Evolutionary conservation across 1,140 invertebrate genomes (phyloP), one percentile per base, ranked within the genome.

Genomic region (Cylas formicarius): DNA sequence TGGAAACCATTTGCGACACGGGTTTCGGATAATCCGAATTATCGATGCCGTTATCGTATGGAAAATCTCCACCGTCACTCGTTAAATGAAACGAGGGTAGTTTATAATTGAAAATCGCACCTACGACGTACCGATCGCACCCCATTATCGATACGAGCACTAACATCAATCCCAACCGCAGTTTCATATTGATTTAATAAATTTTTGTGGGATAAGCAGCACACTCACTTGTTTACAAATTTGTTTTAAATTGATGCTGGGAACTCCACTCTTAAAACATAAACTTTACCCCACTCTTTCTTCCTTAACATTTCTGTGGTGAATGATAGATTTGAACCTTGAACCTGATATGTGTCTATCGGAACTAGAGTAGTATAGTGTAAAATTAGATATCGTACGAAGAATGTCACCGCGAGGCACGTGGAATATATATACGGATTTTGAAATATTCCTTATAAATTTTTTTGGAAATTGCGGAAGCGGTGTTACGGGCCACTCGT

Each of bases 291-390:
- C 57, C 53, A 55, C 59, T 55, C 55, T 54, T 49, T 49, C 34
- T 49, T 55, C 38, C 50, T 44, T 54, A 57, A 43, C 62, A 62
- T 62, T 61, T 62, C 59, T 57, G 44, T 58, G 54, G 39, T 53
- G 61, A 54, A 60, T 65, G 63, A 65, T 65, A 56, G 45, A 52
- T 51, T 53, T 62, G 63, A 60, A 63, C 63, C 61, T 65, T 63
- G 61, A 65, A 62, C 61, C 60, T 57, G 39, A 43, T 45, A 42
- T 48, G 43, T 48, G 37, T 54, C 55, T 53, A 53, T 48, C 50
- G 53, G 50, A 59, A 57, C 52, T 59, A 38, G 48, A 48, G 44
- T 48, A 48, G 40, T 38, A 20, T 44, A 38, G 34, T 44, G 40
- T 44, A 29, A 47, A 40, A 35, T 42, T 42, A 37, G 47, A 50